Percentiles rank a stretch among this genome's conserved stretches.
Conservation (phyloP, 2,113 vertebrate genomes). For the Nematolebias whitei region DNA sequence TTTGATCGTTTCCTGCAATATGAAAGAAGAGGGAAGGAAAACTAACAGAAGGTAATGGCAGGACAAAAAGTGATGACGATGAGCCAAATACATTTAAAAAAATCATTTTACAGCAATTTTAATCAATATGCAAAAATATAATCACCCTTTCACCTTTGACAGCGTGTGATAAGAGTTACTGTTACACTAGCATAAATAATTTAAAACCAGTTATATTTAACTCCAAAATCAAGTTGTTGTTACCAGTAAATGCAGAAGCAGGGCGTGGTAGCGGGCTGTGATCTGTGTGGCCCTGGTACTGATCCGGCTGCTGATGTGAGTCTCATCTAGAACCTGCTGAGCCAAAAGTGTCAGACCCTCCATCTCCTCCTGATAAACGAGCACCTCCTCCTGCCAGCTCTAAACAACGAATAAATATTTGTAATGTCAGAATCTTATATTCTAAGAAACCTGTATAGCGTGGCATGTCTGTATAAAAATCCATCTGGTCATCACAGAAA, state of each 20-base stretch:
- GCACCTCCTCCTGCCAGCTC: conserved; percentile 92
- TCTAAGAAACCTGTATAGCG: background rate
- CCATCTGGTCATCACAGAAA: no score
- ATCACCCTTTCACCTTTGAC: no score
- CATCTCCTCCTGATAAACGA: conserved; percentile 89
- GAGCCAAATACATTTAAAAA: background rate
- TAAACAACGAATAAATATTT: conserved; percentile 50
- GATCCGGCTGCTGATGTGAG: conserved; percentile 84
- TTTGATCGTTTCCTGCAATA: conserved; percentile 88
- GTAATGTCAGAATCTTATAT: background rate
- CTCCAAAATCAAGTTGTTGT: background rate
- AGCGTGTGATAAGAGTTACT: background rate
- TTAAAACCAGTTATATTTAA: no score
- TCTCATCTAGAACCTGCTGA: conserved; percentile 93
- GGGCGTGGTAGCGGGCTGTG: conserved; percentile 89
- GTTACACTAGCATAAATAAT: background rate
- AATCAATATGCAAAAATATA: no score
- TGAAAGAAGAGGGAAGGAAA: background rate
- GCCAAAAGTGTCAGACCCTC: conserved; percentile 89
- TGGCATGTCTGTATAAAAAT: no score
- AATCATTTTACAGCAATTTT: no score
- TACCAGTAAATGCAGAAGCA: conserved; percentile 87
- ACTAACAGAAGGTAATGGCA: background rate
- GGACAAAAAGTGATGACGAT: background rate
- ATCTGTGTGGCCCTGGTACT: conserved; percentile 90